Percentiles rank a stretch among this genome's conserved stretches.
Evolutionary conservation across 2,797 vertebrate species (phyloP).

Genomic region (Chaenodraco wilsoni): DNA sequence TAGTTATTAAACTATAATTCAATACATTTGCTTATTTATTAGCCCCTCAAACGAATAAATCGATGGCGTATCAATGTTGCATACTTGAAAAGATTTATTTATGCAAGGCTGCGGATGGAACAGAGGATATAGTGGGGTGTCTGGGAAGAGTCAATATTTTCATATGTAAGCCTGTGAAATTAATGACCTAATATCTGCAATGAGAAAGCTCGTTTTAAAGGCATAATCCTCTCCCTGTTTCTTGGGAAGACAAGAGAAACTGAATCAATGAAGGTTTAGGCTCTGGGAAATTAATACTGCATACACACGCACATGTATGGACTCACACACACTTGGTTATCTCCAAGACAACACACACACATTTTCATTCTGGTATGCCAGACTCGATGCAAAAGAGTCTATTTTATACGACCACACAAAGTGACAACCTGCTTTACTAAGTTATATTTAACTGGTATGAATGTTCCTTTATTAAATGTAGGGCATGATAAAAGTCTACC

Average conservation of each 20-base stretch:
- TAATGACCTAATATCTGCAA: conserved; percentile 84
- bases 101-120: conserved; percentile 67
- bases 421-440: conserved; percentile 37
- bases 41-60: conserved; percentile 75
- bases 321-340: conserved; percentile 11
- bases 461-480: conserved; percentile 33
- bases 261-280: conserved; percentile 80
- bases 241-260: conserved; percentile 70
- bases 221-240: conserved; percentile 78
- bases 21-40: conserved; percentile 80
- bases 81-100: conserved; percentile 76
- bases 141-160: conserved; percentile 87
- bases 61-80: conserved; percentile 74
- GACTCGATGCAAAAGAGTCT: background rate
- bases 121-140: conserved; percentile 72
- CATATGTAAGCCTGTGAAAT: conserved; percentile 85
- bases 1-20: conserved; percentile 74
- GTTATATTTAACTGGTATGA: conserved; percentile 29
- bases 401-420: conserved; percentile 18
- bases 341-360: conserved; percentile 8
- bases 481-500: conserved; percentile 33
- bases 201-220: conserved; percentile 82
- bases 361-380: background rate
- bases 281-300: conserved; percentile 74
- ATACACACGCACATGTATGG: conserved; percentile 30